These are phyloP conservation scores for Scytalopus superciliaris DNA, from an alignment of 2,113 vertebrate genomes.

Conservation along the genomic window DNA sequence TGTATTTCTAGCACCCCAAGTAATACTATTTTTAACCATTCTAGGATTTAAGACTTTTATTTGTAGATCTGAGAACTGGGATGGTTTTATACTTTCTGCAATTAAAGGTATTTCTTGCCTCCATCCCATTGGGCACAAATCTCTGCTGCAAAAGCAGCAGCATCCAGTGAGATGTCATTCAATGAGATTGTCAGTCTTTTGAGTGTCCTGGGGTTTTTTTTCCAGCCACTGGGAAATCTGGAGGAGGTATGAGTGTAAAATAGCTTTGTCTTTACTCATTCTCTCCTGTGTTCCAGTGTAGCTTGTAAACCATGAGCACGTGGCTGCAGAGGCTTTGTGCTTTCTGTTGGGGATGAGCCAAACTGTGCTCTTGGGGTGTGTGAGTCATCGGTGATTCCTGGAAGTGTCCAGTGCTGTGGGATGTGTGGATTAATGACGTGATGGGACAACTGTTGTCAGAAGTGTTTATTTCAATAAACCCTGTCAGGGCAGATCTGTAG, in stretches of 20 bases:
- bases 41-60: background rate
- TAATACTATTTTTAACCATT: background rate
- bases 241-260: background rate
- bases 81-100: background rate
- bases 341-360: background rate
- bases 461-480: background rate
- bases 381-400: background rate
- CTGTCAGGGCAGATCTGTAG: background rate
- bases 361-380: background rate
- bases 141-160: background rate
- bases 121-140: background rate
- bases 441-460: background rate
- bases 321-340: background rate
- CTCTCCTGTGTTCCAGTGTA: background rate
- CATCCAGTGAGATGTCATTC: no score
- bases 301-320: background rate
- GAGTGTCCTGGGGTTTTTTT: background rate
- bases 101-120: background rate
- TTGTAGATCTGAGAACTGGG: background rate
- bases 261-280: background rate
- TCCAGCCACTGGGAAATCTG: background rate
- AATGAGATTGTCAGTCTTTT: background rate
- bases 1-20: background rate
- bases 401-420: background rate
- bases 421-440: background rate